Conservation (phyloP, 2,113 vertebrate species). For the Cinclus mexicanus region DNA sequence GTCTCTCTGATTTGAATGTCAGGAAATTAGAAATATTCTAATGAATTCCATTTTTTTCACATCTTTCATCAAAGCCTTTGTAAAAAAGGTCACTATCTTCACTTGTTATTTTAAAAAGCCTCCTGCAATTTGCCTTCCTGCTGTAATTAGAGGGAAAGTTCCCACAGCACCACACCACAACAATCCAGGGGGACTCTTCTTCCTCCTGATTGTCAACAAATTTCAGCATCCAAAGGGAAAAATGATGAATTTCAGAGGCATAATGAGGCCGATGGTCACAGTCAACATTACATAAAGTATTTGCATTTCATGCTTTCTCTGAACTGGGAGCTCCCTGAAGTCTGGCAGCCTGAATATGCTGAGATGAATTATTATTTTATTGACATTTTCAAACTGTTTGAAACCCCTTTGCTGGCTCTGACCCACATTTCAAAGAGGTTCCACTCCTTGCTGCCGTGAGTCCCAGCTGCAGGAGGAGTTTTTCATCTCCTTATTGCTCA, state of each 20-base stretch:
- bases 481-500: neutral
- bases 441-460: neutral
- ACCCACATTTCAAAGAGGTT: neutral
- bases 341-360: neutral
- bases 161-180: neutral
- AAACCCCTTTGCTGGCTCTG: neutral
- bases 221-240: neutral
- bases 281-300: neutral
- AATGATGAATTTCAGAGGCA: neutral
- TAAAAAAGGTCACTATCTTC: slow-evolving; percentile 54
- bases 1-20: slow-evolving; percentile 42
- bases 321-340: neutral
- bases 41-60: slow-evolving; percentile 33
- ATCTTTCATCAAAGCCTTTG: slow-evolving; percentile 42
- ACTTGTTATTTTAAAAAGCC: slow-evolving; percentile 12
- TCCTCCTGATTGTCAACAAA: slow-evolving; percentile 12
- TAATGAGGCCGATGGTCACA: slow-evolving; percentile 7
- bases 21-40: slow-evolving; percentile 65
- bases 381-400: neutral
- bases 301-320: slow-evolving; percentile 34
- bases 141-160: neutral
- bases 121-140: neutral
- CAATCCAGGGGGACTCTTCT: neutral
- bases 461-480: neutral
- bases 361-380: neutral